Conservation (phyloP, 2,113 vertebrate genomes). For the Stercorarius parasiticus region DNA sequence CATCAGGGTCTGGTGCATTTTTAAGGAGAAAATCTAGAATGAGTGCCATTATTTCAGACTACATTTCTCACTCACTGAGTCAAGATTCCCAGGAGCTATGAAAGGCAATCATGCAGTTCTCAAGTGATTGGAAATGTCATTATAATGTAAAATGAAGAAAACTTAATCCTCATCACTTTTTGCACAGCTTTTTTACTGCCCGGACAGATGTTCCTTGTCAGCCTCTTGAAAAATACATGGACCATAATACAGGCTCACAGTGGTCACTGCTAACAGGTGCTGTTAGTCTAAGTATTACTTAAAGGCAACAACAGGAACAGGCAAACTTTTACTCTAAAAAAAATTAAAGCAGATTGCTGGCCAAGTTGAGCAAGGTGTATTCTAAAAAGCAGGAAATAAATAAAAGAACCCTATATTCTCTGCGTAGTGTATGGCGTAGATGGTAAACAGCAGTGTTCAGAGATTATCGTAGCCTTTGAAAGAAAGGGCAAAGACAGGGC, state of each 20-base stretch:
- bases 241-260: not conserved
- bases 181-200: not conserved
- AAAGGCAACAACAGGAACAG: not conserved
- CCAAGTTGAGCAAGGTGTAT: not conserved
- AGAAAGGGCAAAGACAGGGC: not conserved
- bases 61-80: slow-evolving; percentile 49
- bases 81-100: slow-evolving; percentile 42
- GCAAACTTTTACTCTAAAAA: not conserved
- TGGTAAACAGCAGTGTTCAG: not conserved
- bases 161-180: slow-evolving; percentile 33
- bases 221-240: slow-evolving; percentile 14
- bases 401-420: not conserved
- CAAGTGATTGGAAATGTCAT: slow-evolving; percentile 45
- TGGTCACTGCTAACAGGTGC: not conserved
- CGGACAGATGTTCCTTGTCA: slow-evolving; percentile 42
- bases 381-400: not conserved
- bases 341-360: not conserved
- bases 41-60: slow-evolving; percentile 23
- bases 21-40: slow-evolving; percentile 38
- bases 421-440: not conserved
- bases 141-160: slow-evolving; percentile 53
- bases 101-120: slow-evolving; percentile 27
- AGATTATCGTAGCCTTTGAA: not conserved
- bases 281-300: not conserved
- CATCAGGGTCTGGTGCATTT: not conserved